Base-by-base conservation (phyloP, 2,797 vertebrate species). In the Chloroceryle amazona region DNA sequence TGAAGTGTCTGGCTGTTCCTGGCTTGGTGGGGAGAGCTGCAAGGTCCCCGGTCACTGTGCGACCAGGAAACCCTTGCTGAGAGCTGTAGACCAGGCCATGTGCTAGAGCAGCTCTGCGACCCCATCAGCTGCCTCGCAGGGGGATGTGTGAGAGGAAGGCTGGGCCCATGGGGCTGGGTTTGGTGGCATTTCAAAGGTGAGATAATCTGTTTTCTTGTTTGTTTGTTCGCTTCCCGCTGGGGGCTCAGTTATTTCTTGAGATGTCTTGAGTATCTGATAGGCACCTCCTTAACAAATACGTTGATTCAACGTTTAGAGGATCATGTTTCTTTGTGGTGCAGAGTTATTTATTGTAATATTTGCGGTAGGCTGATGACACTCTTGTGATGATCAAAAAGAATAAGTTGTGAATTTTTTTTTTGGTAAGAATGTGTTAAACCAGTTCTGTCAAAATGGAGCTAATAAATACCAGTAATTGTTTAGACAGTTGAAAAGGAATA, bases 371-470 rank as follows among this genome's bases (percentile, higher is more conserved):
- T 95, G 93, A 88, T 94, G 84, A 86, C 76, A 89, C 33, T 63
- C 31, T 68, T 71, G 71, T 42, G 70, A 95, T 95, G 58, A 94
- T 95, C 87, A 96, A 91, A 96, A 81, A 92, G 81, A 90, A 62
- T 86, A 92, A 89, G 60, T 10, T 90, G 87, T 82, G 70, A 85
- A 51, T 76, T 91, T 95, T 88, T 76, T 85, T 88, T 76, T 88
- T 87, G 20, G 11, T 6, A 92, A 89, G 73, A 92, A 54, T 83
- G 35, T 71, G 84, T 81, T 92, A 92, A 97, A 96, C 89, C 87
- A 91, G 94, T 96, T 97, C 88, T 97, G 90, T 95, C 93, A 95
- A 94, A 96, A 89, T n/a, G 66, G 58, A 94, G 8, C 58, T 80
- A 88, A 81, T 76, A 86, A 65, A 60, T 90, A 66, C n/a, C 28